Percentiles rank a stretch among this genome's conserved stretches.
Conservation (phyloP, 2,888 invertebrate genomes). For the Thelaira solivaga region DNA sequence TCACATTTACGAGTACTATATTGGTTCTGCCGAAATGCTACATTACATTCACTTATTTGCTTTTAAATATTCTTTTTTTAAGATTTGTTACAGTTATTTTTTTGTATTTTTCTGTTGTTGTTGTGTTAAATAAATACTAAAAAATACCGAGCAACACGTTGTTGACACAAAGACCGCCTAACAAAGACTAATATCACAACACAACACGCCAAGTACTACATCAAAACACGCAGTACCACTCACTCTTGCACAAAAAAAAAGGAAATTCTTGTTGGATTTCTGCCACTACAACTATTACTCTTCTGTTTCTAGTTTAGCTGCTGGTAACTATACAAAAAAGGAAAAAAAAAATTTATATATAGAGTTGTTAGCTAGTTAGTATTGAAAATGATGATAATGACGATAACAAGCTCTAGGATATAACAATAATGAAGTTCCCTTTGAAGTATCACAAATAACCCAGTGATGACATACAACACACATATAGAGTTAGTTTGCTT, state of each 20-base stretch:
- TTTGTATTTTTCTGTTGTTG: too few species aligned
- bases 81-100: conserved; percentile 12
- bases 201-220: conserved; percentile 58
- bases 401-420: conserved; percentile 14
- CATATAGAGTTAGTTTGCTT: conserved; percentile 26
- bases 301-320: conserved; percentile 53
- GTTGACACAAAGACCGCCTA: conserved; percentile 75
- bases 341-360: not conserved
- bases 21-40: not conserved
- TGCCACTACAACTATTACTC: conserved; percentile 32
- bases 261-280: conserved; percentile 64
- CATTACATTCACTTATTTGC: not conserved
- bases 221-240: conserved; percentile 59
- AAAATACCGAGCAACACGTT: conserved; percentile 72
- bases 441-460: conserved; percentile 57
- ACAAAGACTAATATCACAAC: conserved; percentile 72
- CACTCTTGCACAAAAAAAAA: conserved; percentile 49
- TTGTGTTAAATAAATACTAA: conserved; percentile 31
- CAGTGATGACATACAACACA: conserved; percentile 57
- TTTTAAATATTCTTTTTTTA: conserved; percentile 22
- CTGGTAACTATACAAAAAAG: conserved; percentile 35
- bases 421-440: conserved; percentile 58
- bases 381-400: conserved; percentile 58
- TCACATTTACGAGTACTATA: conserved; percentile 13
- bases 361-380: conserved; percentile 53